Base-by-base conservation (phyloP, 1,140 invertebrate genomes). In the Drosophila chauvacae region DNA sequence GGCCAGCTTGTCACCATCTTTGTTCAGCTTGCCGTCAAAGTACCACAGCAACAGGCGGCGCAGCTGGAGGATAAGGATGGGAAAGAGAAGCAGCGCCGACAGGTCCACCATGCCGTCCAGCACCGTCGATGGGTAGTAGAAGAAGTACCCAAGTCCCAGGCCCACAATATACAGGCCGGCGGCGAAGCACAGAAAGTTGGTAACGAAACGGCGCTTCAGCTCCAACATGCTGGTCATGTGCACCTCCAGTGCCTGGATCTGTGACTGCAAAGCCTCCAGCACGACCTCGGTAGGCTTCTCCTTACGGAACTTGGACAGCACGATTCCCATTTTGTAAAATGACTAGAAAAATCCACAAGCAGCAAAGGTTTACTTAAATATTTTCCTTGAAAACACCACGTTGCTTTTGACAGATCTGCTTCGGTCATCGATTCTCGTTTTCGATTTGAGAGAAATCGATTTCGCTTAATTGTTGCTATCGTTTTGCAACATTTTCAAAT, bases 31-130 rank as follows among this genome's bases (percentile, higher is more conserved):
- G 92, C 96, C 94, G 73, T 96, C 95, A 93, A 97, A 99, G 92
- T 98, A 98, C 96, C 96, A 98, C 44, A 96, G 95, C 81, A 98
- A 94, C 78, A 96, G 92, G 87, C 95, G 95, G 81, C 97, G 97
- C 33, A 96, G 93, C 57, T 96, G 94, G 83, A 96, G 94, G 73
- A 98, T 95, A 80, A 97, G 88, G 48, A 97, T 77, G 66, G 97
- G 96, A 82, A 97, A 96, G 26, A 96, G 91, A 3, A 97, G 88
- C 50, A 98, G 92, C 39, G 96, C 96, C 50, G 95, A 94, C 30
- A 95, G 94, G 82, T 96, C 96, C 73, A 96, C 93, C 13, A 97
- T 65, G 72, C 95, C 94, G 76, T 97, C 95, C 56, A 95, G 93
- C 92, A 95, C 94, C 55, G 94, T 94, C 58, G 94, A 94, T 64